These are phyloP conservation scores for Ptychadena robeensis DNA, from an alignment of 2,797 vertebrate species.

Conservation along the genomic window DNA sequence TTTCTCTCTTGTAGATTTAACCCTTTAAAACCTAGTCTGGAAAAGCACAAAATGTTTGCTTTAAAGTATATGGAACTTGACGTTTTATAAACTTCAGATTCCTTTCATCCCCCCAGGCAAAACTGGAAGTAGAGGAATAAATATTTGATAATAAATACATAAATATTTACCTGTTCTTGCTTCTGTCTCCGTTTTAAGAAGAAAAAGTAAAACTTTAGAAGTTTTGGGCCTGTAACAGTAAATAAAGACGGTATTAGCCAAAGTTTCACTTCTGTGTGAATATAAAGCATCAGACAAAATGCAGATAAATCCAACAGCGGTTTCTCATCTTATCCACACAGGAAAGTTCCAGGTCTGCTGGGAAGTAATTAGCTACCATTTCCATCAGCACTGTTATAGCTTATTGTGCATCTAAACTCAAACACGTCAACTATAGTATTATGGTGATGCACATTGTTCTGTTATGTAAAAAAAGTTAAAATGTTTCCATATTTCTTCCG, in stretches of 20 bases:
- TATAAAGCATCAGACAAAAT: background rate
- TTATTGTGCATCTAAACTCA: too few relatives aligned
- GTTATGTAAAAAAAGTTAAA: too few relatives aligned
- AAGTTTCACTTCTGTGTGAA: background rate
- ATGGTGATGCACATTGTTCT: too few relatives aligned
- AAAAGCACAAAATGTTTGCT: background rate
- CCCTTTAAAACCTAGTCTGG: conserved; percentile 15
- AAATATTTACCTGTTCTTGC: background rate
- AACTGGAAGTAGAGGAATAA: background rate
- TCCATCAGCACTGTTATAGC: too few relatives aligned
- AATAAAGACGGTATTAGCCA: background rate
- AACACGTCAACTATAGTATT: too few relatives aligned
- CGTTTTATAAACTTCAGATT: background rate
- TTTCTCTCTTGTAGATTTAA: conserved; percentile 37
- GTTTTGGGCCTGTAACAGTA: background rate
- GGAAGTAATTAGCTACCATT: too few relatives aligned
- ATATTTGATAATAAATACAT: background rate
- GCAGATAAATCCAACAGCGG: background rate
- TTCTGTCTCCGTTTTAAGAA: background rate
- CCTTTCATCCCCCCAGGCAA: background rate
- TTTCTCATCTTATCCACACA: background rate
- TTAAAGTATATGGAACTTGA: background rate
- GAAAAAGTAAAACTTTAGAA: background rate
- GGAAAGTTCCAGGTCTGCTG: too few relatives aligned
- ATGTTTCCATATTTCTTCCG: too few relatives aligned